These are phyloP conservation scores for Lanistes nyassanus DNA, from an alignment of 1,140 invertebrate genomes.

Conservation along the genomic window DNA sequence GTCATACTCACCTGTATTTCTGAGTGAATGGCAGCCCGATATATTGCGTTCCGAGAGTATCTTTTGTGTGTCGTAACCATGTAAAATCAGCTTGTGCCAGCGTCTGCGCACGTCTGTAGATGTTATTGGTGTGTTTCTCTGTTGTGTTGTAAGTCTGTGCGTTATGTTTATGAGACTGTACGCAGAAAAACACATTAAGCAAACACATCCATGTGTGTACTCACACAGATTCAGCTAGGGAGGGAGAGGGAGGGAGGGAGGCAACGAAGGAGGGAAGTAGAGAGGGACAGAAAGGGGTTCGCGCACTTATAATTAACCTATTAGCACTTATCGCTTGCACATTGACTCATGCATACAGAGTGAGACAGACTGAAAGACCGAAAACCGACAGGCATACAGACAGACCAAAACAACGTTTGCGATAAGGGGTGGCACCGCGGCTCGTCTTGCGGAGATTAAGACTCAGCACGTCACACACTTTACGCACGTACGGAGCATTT, in stretches of 20 bases:
- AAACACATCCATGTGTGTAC: too few species aligned
- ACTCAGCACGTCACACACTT: too few species aligned
- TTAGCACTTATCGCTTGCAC: conserved; percentile 5
- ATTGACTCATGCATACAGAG: background rate
- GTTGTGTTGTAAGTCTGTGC: background rate
- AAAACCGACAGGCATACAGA: background rate
- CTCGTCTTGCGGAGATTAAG: too few species aligned
- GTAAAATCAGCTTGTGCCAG: background rate
- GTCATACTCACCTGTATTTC: too few species aligned
- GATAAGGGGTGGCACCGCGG: too few species aligned
- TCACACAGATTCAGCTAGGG: background rate
- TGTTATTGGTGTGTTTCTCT: background rate
- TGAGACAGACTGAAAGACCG: background rate
- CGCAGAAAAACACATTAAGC: background rate
- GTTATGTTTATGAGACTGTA: background rate
- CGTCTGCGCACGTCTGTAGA: background rate
- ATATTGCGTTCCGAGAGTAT: too few species aligned
- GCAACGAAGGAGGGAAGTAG: background rate
- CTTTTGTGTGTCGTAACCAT: too few species aligned
- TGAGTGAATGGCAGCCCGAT: too few species aligned
- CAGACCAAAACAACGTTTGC: conserved; percentile 3
- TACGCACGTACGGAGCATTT: too few species aligned
- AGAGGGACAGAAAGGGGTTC: background rate
- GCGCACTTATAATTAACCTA: background rate
- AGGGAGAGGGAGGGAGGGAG: background rate